Percentiles rank a stretch among this genome's conserved stretches.
These are phyloP conservation scores for Cervus canadensis DNA, from an alignment of 2,113 vertebrate species.

Conservation along the genomic window DNA sequence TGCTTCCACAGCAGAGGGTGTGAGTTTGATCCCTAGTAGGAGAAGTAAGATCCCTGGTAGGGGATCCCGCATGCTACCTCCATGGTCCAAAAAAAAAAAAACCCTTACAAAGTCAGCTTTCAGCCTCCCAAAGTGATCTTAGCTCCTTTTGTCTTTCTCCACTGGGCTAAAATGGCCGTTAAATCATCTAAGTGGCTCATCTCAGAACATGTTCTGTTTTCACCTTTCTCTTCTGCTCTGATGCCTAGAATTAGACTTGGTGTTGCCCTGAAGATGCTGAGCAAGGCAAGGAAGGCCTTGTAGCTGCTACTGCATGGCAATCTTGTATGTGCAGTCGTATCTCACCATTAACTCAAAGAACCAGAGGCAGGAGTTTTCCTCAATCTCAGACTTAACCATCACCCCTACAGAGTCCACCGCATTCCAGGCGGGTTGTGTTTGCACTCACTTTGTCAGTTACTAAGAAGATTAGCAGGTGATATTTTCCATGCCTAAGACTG, in stretches of 20 bases:
- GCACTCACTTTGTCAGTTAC: not conserved
- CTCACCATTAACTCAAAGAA: not conserved
- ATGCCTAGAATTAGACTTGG: not conserved
- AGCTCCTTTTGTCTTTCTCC: not conserved
- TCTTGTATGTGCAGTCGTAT: not conserved
- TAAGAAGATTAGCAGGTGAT: not conserved
- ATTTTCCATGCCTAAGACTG: not conserved
- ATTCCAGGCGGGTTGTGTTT: not conserved
- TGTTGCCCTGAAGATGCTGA: not conserved
- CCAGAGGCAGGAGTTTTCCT: not conserved
- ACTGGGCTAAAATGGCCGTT: not conserved
- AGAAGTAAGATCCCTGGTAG: not conserved
- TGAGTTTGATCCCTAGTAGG: not conserved
- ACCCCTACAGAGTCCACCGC: not conserved
- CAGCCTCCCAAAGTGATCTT: not conserved
- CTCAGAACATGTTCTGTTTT: not conserved
- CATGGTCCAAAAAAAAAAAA: not conserved
- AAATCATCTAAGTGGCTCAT: not conserved
- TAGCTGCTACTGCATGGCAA: rapidly evolving
- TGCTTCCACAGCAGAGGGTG: not conserved
- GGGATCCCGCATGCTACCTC: rapidly evolving
- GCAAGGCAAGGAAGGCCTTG: not conserved
- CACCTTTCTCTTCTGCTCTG: not conserved
- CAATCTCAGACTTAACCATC: not conserved
- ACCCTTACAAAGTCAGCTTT: not conserved